These are phyloP conservation scores for Beaufortia kweichowensis DNA, from an alignment of 2,113 vertebrate genomes.

Conservation along the genomic window DNA sequence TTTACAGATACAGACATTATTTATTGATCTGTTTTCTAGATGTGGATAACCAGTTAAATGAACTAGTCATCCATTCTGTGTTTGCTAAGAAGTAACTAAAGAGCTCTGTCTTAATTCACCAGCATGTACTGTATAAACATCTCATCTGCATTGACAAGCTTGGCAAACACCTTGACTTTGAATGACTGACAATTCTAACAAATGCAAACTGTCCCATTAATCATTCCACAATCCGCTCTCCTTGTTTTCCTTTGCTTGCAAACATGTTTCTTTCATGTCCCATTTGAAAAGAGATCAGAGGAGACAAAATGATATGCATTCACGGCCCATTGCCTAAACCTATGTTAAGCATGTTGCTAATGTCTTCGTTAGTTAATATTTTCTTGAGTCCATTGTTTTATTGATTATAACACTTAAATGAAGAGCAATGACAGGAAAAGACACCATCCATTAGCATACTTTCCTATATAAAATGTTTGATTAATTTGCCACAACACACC, in stretches of 20 bases:
- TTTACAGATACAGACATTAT: not conserved
- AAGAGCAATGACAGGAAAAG: conserved; percentile 6
- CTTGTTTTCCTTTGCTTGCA: conserved; percentile 52
- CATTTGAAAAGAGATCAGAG: conserved; percentile 59
- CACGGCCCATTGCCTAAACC: conserved; percentile 14
- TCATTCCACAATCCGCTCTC: conserved; percentile 54
- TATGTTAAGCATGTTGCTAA: conserved; percentile 29
- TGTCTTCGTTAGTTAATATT: conserved; percentile 56
- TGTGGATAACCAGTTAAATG: not conserved
- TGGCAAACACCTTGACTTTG: conserved; percentile 33
- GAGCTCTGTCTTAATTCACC: not conserved
- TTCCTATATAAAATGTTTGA: conserved; percentile 8
- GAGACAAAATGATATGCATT: conserved; percentile 49
- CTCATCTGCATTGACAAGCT: conserved; percentile 43
- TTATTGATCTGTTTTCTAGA: not conserved
- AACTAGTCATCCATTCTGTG: not conserved
- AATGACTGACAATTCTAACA: not conserved
- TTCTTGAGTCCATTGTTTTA: conserved; percentile 53
- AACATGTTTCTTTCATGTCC: conserved; percentile 41
- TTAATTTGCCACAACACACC: not conserved
- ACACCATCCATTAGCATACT: not conserved
- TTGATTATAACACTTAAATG: conserved; percentile 57
- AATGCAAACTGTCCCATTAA: conserved; percentile 58
- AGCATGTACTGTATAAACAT: not conserved
- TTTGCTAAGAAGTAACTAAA: not conserved